Percentiles rank a stretch among this genome's conserved stretches.
These are phyloP conservation scores for Centropus unirufus DNA, from an alignment of 2,113 vertebrate genomes.

Conservation along the genomic window DNA sequence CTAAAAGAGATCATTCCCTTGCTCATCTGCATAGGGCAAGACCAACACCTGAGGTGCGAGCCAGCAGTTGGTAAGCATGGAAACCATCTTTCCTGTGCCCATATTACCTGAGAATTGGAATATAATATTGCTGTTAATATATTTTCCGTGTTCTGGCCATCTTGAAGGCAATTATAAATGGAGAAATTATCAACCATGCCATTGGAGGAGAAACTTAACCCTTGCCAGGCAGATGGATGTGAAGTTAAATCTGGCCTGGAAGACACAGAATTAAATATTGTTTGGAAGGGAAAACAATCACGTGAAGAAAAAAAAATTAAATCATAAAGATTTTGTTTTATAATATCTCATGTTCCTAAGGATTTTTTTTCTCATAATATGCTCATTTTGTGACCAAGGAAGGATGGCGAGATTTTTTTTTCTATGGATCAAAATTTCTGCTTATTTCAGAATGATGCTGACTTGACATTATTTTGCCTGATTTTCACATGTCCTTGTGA, in stretches of 20 bases:
- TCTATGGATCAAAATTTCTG: not conserved
- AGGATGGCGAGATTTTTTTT: not conserved
- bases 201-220: not conserved
- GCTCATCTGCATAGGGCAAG: not conserved
- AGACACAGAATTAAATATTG: not conserved
- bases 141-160: not conserved
- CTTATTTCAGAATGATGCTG: not conserved
- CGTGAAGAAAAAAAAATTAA: not conserved
- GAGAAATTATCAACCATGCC: not conserved
- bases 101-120: not conserved
- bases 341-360: not conserved
- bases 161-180: not conserved
- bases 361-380: not conserved
- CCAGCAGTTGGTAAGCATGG: not conserved
- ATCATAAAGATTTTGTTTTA: not conserved
- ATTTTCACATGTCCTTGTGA: not conserved
- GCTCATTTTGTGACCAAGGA: not conserved
- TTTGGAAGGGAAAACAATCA: not conserved
- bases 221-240: not conserved
- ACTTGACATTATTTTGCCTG: not conserved
- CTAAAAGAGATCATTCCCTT: not conserved
- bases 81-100: not conserved
- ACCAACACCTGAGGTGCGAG: not conserved
- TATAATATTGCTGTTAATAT: not conserved
- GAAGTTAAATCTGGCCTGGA: not conserved